These are phyloP conservation scores for Mustela lutreola DNA, from an alignment of 2,113 vertebrate species.

Conservation along the genomic window DNA sequence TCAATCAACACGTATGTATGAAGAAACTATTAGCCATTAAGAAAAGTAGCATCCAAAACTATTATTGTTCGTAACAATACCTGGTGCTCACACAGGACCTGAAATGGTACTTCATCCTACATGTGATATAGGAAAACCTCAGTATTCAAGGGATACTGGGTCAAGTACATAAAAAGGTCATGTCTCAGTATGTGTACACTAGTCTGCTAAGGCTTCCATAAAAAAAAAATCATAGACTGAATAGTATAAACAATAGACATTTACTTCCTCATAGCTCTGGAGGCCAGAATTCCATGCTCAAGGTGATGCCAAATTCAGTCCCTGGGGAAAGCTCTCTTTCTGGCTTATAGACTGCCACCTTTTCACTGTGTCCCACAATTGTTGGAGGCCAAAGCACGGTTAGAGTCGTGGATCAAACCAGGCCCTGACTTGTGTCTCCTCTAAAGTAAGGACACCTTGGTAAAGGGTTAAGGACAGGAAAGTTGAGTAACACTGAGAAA, in stretches of 20 bases:
- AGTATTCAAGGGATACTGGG: neutral
- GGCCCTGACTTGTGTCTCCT: too few species aligned
- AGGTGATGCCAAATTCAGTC: neutral
- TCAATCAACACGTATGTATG: neutral
- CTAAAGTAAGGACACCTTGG: too few species aligned
- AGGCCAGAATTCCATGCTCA: neutral
- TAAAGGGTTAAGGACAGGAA: too few species aligned
- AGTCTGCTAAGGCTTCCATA: neutral
- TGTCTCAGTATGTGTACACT: neutral
- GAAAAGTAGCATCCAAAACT: neutral
- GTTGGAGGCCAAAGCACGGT: too few species aligned
- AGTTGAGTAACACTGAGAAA: too few species aligned
- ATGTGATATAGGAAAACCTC: neutral
- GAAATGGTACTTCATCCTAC: neutral
- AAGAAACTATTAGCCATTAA: neutral
- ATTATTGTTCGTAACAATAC: neutral
- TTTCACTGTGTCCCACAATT: neutral
- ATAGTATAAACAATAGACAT: neutral
- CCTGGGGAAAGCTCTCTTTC: neutral
- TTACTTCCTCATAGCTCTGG: neutral
- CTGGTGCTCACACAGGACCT: neutral
- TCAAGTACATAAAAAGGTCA: neutral
- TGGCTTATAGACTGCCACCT: neutral
- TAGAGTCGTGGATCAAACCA: too few species aligned
- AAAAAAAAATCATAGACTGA: neutral